Percentiles rank a stretch among this genome's conserved stretches.
Conservation (phyloP, 2,888 invertebrate genomes). For the Chydorus sphaericus region DNA sequence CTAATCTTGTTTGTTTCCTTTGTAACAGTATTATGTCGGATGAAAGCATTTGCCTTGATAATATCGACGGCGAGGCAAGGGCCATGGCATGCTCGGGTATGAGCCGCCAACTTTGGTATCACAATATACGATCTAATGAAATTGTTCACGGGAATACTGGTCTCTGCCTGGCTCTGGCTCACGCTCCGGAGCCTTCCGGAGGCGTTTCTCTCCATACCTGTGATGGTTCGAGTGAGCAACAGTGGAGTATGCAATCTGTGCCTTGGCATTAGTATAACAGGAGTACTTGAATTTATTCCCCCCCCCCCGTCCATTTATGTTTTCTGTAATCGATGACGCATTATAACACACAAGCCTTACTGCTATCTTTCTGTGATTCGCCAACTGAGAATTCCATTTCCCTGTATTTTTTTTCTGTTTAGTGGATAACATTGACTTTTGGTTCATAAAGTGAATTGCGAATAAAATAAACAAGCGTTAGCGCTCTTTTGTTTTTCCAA, state of each 20-base stretch:
- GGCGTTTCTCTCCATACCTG: slow-evolving; percentile 45
- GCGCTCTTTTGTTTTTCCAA: not conserved
- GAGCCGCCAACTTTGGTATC: slow-evolving; percentile 54
- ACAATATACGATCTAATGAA: slow-evolving; percentile 35
- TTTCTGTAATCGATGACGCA: not conserved
- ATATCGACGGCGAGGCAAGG: slow-evolving; percentile 38
- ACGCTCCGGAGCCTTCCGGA: slow-evolving; percentile 30
- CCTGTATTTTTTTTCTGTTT: not conserved
- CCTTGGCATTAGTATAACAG: slow-evolving; percentile 43
- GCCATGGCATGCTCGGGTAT: slow-evolving; percentile 56
- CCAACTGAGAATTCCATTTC: not conserved
- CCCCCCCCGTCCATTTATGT: not conserved
- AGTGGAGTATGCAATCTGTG: slow-evolving; percentile 51
- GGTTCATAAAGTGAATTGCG: not conserved
- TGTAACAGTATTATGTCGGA: slow-evolving; percentile 88
- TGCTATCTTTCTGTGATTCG: not conserved
- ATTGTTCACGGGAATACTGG: slow-evolving; percentile 39
- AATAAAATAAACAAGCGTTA: not conserved
- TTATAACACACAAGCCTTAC: not conserved
- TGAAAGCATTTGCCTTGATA: slow-evolving; percentile 71
- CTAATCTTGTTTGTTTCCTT: no score
- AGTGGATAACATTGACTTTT: not conserved
- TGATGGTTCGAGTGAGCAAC: slow-evolving; percentile 40
- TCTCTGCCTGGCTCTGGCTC: slow-evolving; percentile 41
- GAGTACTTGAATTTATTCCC: not conserved